Evolutionary conservation across 2,797 vertebrate genomes (phyloP), one percentile per base, ranked within the genome.

Genomic region (Aphelocoma californica): DNA sequence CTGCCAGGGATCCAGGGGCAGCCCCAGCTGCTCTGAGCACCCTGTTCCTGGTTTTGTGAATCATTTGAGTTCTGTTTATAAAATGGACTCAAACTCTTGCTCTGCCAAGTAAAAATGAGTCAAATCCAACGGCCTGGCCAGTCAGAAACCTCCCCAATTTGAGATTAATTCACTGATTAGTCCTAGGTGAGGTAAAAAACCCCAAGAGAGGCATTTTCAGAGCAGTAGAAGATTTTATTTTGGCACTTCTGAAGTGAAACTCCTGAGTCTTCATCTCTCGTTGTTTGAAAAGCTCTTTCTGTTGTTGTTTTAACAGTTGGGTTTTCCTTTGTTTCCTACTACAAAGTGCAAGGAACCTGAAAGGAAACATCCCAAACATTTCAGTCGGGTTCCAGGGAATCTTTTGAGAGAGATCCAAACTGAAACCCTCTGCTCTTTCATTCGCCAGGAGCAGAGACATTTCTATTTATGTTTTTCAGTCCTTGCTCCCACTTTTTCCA

Each of bases 251-350:
- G 57, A 85, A 57, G 61, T 36, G 47, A 70, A 87, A 71, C 36
- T 60, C 64, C 29, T 4, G 45, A 71, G 18, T 67, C 48, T 87
- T 77, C 38, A 25, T 42, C 86, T 91, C 38, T 34, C 7, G 7
- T 34, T 82, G 3, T 81, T 83, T 81, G 11, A 71, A 89, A 77
- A 44, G 1, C 31, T 32, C 18, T 36, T 92, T 64, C 44, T 77
- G 71, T 82, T 92, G 60, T 47, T 88, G 23, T 61, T 86, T 74
- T 45, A 80, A 78, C 2, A 0, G 18, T 71, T 90, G 79, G 58
- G 8, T 72, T 95, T 91, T 71, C 53, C 89, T 95, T 96, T 95
- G 85, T 96, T 86, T 96, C 94, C 61, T 26, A 91, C 95, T 92
- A 95, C 75, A 90, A 96, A 96, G 91, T 61, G 19, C 50, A 40